Conservation (phyloP, 2,888 invertebrate species). For the Sesamia inferens region DNA sequence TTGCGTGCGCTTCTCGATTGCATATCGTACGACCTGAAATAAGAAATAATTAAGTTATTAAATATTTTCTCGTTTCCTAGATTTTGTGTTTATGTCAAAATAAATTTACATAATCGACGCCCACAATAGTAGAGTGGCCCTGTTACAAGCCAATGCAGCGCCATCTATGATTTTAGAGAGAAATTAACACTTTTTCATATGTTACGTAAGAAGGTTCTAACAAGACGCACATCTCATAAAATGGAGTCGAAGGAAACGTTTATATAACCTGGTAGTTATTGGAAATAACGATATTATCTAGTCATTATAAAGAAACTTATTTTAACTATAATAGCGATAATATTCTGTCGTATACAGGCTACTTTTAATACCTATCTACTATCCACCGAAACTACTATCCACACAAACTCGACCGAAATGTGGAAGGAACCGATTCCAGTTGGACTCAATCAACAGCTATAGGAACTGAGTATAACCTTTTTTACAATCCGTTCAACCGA, state of each 20-base stretch:
- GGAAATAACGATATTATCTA: neutral
- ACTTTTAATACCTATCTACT: neutral
- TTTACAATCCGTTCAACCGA: no score
- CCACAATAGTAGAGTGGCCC: neutral
- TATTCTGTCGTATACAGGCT: no score
- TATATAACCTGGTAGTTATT: neutral
- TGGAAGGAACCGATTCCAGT: neutral
- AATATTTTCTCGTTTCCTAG: no score
- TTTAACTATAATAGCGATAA: neutral
- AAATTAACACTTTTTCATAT: neutral
- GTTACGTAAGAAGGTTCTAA: neutral
- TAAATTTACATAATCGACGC: neutral
- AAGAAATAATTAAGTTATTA: slow-evolving; percentile 22
- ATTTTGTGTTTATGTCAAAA: neutral
- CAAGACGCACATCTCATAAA: neutral
- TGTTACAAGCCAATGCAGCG: slow-evolving; percentile 15
- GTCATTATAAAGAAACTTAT: neutral
- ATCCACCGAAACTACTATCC: neutral
- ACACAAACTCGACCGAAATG: neutral
- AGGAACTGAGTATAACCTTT: neutral
- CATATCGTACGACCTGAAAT: slow-evolving; percentile 60
- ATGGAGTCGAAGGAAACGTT: neutral
- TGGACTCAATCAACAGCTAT: no score
- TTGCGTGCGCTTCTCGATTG: slow-evolving; percentile 39
- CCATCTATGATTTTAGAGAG: slow-evolving; percentile 41